A percentile compares a stretch with the other conserved stretches of the same genome.
Conservation (phyloP, 1,140 invertebrate species). For the Holcopasites calliopsidis region DNA sequence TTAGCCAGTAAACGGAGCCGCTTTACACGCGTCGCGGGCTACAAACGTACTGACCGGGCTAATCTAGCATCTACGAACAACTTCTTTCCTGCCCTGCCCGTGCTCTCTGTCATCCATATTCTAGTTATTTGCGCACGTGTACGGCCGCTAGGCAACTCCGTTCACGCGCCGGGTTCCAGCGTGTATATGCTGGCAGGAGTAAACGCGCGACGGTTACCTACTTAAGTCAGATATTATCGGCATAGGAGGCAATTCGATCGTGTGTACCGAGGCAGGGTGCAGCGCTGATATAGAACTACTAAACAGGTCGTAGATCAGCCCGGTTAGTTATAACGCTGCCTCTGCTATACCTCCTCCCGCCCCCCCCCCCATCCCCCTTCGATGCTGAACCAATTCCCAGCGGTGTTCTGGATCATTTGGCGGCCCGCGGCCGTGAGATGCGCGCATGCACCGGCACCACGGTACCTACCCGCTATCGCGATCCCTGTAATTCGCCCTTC, state of each 20-base stretch:
- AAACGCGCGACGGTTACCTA: slow-evolving; percentile 55
- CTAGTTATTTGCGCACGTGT: slow-evolving; percentile 45
- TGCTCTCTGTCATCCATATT: slow-evolving; percentile 36
- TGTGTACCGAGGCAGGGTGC: slow-evolving; percentile 70
- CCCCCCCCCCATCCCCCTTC: slow-evolving; percentile 4
- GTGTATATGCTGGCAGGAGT: neutral
- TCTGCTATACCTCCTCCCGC: slow-evolving; percentile 50
- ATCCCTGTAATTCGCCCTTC: slow-evolving; percentile 61
- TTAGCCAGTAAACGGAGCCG: slow-evolving; percentile 5
- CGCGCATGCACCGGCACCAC: slow-evolving; percentile 69
- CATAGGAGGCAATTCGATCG: slow-evolving; percentile 63
- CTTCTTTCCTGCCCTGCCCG: slow-evolving; percentile 28
- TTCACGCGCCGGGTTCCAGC: neutral
- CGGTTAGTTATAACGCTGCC: slow-evolving; percentile 74
- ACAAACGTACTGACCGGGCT: neutral
- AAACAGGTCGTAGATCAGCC: slow-evolving; percentile 79
- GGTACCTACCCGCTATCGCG: slow-evolving; percentile 60
- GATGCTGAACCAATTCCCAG: slow-evolving; percentile 75
- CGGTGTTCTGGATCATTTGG: slow-evolving; percentile 80
- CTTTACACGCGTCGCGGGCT: slow-evolving; percentile 23
- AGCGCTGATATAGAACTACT: slow-evolving; percentile 79
- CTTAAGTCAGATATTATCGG: slow-evolving; percentile 69
- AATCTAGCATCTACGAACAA: slow-evolving; percentile 41
- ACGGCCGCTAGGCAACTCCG: neutral
- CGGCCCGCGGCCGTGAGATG: slow-evolving; percentile 76